These are phyloP conservation scores for Eumeta japonica DNA, from an alignment of 1,140 invertebrate genomes.

Conservation along the genomic window DNA sequence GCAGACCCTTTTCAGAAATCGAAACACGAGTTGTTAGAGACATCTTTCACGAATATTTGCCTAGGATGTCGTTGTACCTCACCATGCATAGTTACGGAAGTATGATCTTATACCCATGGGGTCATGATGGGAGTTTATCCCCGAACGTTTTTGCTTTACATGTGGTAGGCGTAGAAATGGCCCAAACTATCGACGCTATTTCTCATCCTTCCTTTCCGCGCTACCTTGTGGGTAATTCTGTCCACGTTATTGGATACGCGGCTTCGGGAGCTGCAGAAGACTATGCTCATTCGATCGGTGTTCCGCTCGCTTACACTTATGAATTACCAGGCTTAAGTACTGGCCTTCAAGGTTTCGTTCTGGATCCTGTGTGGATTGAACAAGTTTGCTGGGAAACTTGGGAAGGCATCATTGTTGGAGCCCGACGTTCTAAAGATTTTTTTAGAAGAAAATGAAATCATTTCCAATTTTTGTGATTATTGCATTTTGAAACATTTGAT, in stretches of 20 bases:
- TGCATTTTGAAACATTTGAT: too few relatives aligned
- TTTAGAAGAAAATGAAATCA: conserved; percentile 8
- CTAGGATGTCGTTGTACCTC: conserved; percentile 59
- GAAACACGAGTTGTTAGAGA: conserved; percentile 64
- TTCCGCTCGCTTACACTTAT: conserved; percentile 65
- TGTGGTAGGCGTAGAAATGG: conserved; percentile 35
- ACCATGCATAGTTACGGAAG: conserved; percentile 64
- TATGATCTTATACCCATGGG: conserved; percentile 66
- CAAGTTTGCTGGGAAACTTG: conserved; percentile 64
- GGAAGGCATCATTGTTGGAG: conserved; percentile 60
- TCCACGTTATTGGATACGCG: conserved; percentile 11
- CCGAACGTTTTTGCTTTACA: conserved; percentile 33
- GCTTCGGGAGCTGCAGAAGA: conserved; percentile 67
- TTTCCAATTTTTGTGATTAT: too few relatives aligned
- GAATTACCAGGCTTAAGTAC: conserved; percentile 62
- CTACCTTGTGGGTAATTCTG: conserved; percentile 51
- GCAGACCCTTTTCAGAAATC: conserved; percentile 67
- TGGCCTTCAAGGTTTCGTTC: conserved; percentile 60
- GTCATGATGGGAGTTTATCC: conserved; percentile 48
- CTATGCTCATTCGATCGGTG: conserved; percentile 62
- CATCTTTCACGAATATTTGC: conserved; percentile 45
- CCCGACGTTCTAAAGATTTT: conserved; percentile 20
- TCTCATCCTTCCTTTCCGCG: conserved; percentile 26
- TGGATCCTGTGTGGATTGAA: conserved; percentile 59
- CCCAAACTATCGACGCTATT: conserved; percentile 34